A percentile compares a stretch with the other conserved stretches of the same genome.
Evolutionary conservation across 2,888 invertebrate species (phyloP).

Genomic region (Eilema caniola): DNA sequence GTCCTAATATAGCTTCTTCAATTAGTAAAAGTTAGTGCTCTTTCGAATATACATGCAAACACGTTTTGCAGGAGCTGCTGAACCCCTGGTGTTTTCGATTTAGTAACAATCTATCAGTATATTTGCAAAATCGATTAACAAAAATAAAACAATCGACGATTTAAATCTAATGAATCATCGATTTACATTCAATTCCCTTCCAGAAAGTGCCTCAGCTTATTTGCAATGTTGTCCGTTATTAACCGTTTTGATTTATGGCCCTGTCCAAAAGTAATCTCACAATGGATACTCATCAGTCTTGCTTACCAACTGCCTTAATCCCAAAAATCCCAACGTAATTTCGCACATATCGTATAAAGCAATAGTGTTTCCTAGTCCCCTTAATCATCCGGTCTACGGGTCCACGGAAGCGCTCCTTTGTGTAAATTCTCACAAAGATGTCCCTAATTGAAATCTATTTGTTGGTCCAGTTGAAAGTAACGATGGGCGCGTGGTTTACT

Average conservation of each 20-base stretch:
- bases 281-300: conserved; percentile 13
- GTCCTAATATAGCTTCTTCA: neutral
- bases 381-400: conserved; percentile 54
- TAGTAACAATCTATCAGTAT: too few species aligned
- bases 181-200: neutral
- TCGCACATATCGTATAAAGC: conserved; percentile 32
- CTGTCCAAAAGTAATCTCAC: neutral
- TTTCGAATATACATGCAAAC: too few species aligned
- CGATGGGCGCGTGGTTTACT: conserved; percentile 23
- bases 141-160: neutral
- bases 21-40: too few species aligned
- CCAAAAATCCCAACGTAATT: conserved; percentile 25
- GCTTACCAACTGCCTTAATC: conserved; percentile 13
- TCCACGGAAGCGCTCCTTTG: conserved; percentile 45
- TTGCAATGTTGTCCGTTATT: neutral
- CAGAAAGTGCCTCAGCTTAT: neutral
- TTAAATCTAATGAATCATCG: neutral
- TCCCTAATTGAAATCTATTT: conserved; percentile 53
- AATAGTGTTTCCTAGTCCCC: conserved; percentile 39
- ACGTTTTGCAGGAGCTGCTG: too few species aligned
- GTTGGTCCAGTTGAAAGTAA: conserved; percentile 27
- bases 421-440: conserved; percentile 53
- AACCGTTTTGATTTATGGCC: neutral
- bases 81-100: too few species aligned
- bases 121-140: neutral